A percentile compares a stretch with the other conserved stretches of the same genome.
These are phyloP conservation scores for Drosophila monieri DNA, from an alignment of 2,888 invertebrate genomes.

Conservation along the genomic window DNA sequence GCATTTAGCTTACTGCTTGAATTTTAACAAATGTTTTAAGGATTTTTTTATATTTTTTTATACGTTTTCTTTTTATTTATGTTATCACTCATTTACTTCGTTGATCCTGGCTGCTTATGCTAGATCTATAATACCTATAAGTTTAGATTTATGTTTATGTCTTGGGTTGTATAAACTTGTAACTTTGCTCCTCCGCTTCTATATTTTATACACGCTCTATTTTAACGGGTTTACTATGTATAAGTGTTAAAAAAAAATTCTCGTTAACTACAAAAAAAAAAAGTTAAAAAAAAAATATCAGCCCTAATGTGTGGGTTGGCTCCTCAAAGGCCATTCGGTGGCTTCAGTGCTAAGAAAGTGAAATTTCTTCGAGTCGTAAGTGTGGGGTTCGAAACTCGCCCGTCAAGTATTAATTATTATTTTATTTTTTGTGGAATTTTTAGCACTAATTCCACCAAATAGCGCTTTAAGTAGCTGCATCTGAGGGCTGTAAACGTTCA, in stretches of 20 bases:
- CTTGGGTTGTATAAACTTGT: slow-evolving; percentile 18
- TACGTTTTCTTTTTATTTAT: slow-evolving; percentile 33
- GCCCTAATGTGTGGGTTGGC: slow-evolving; percentile 5
- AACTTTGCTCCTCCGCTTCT: background rate
- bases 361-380: background rate
- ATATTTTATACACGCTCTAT: slow-evolving; percentile 25
- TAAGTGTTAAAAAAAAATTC: slow-evolving; percentile 36
- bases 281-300: background rate
- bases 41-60: slow-evolving; percentile 17
- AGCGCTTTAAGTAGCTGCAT: background rate
- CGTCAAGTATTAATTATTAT: slow-evolving; percentile 3
- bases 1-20: background rate
- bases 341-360: background rate
- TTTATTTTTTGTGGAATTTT: background rate
- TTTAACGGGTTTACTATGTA: slow-evolving; percentile 12
- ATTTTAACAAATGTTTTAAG: slow-evolving; percentile 47
- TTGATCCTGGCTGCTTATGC: slow-evolving; percentile 82
- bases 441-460: slow-evolving; percentile 2
- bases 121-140: slow-evolving; percentile 44
- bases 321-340: background rate
- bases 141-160: slow-evolving; percentile 27
- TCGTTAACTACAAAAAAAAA: slow-evolving; percentile 35
- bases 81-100: slow-evolving; percentile 83
- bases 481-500: background rate
- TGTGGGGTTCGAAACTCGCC: background rate